phyloP scores from a whole-genome alignment of 2,797 vertebrate species.

The Gobionotothen gibberifrons region DNA sequence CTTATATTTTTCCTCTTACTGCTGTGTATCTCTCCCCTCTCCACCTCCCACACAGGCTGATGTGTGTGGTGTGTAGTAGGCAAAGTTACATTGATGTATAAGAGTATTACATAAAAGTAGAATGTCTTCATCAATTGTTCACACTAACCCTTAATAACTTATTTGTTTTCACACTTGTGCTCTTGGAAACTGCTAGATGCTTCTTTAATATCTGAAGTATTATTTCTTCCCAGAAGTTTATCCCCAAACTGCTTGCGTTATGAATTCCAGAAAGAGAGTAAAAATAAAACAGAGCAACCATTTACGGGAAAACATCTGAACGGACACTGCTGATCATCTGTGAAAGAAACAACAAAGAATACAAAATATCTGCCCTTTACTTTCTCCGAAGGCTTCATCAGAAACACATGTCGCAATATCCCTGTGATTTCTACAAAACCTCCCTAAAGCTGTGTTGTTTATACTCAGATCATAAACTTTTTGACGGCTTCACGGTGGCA shows the following conservation, averaged over 20 bases:
- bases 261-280: constrained; percentile 60
- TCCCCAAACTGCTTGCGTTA: constrained; percentile 44
- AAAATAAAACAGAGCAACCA: constrained; percentile 58
- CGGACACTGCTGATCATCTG: constrained; percentile 61
- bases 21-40: background rate
- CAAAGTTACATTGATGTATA: constrained; percentile 5
- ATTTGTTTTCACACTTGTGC: constrained; percentile 35
- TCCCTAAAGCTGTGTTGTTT: constrained; percentile 44
- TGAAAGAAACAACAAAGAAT: constrained; percentile 43
- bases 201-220: constrained; percentile 49
- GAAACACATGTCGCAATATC: constrained; percentile 70
- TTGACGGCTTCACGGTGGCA: constrained; percentile 53
- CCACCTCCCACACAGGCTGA: background rate
- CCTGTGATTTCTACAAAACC: constrained; percentile 45
- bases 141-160: background rate
- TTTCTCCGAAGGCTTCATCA: constrained; percentile 57
- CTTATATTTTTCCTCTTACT: background rate
- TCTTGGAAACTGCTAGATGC: constrained; percentile 34
- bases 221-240: constrained; percentile 44
- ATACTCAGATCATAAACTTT: constrained; percentile 12
- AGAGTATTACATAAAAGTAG: background rate
- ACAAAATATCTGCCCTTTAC: constrained; percentile 54
- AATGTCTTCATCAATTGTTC: constrained; percentile 8
- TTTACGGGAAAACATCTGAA: constrained; percentile 67
- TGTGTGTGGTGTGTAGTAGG: background rate